Conservation (phyloP, 2,888 invertebrate species). For the Serripes groenlandicus region DNA sequence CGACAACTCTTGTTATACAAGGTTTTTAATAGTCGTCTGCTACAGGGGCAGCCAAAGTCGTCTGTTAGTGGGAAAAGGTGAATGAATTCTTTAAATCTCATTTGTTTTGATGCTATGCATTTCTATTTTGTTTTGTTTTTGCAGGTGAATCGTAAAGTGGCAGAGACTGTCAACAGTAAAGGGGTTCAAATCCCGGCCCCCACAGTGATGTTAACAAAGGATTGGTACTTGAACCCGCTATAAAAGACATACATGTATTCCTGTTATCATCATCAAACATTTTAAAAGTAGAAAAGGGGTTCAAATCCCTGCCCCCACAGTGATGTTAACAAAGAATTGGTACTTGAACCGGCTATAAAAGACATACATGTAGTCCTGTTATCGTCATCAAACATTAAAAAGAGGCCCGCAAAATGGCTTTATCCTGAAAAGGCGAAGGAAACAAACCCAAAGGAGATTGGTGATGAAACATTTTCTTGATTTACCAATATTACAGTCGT, state of each 20-base stretch:
- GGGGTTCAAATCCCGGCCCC: conserved; percentile 69
- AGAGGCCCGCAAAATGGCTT: too few relatives aligned
- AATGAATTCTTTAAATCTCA: neutral
- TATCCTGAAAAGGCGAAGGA: too few relatives aligned
- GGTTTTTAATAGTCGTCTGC: neutral
- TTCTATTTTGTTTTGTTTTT: conserved; percentile 13
- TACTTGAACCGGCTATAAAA: conserved; percentile 61
- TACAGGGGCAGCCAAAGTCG: neutral
- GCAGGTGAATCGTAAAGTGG: conserved; percentile 66
- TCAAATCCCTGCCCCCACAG: conserved; percentile 68
- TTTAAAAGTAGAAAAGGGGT: conserved; percentile 45
- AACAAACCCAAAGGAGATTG: too few relatives aligned
- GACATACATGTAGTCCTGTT: too few relatives aligned
- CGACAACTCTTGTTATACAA: neutral
- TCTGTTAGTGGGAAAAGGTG: neutral
- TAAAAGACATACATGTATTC: too few relatives aligned
- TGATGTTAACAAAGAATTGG: conserved; percentile 69
- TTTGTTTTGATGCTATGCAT: neutral
- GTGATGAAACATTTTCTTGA: too few relatives aligned
- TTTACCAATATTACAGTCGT: too few relatives aligned
- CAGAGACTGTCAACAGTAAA: conserved; percentile 39
- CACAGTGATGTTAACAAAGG: conserved; percentile 64
- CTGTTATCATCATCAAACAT: too few relatives aligned
- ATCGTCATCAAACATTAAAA: too few relatives aligned
- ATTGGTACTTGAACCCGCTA: conserved; percentile 67